phyloP scores from a whole-genome alignment of 2,888 invertebrate species.

The Drosophila demipolita region DNA sequence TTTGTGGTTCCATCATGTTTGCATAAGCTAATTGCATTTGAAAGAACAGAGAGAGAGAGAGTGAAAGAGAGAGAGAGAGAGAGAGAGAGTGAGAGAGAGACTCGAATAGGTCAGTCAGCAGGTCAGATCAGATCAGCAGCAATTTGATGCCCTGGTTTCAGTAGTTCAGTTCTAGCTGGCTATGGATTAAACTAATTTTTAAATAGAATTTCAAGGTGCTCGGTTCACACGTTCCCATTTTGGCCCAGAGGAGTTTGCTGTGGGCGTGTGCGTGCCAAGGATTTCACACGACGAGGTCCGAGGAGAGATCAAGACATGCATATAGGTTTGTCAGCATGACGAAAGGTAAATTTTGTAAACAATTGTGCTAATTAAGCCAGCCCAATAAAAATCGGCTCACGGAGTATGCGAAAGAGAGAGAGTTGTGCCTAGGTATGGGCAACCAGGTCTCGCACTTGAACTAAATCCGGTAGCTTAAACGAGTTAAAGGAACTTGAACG shows the following conservation, averaged over 20 bases:
- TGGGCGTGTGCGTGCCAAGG: constrained; percentile 77
- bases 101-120: constrained; percentile 1
- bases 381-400: constrained; percentile 77
- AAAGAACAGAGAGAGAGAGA: not conserved
- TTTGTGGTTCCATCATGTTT: constrained; percentile 65
- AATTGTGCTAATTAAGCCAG: constrained; percentile 82
- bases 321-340: constrained; percentile 59
- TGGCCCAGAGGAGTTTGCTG: constrained; percentile 24
- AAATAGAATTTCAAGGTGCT: constrained; percentile 72
- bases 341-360: constrained; percentile 83
- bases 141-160: constrained; percentile 39
- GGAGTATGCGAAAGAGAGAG: constrained; percentile 4
- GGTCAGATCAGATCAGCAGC: constrained; percentile 12
- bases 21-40: constrained; percentile 50
- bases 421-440: not conserved
- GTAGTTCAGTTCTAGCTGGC: constrained; percentile 28
- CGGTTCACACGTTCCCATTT: constrained; percentile 59
- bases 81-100: not conserved
- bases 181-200: constrained; percentile 78
- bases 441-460: constrained; percentile 59
- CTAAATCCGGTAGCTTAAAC: constrained; percentile 83
- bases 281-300: constrained; percentile 52
- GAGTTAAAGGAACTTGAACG: constrained; percentile 83
- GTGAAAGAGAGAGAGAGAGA: not conserved
- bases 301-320: not conserved